phyloP scores from a whole-genome alignment of 2,113 vertebrate species.

The Sinocyclocheilus maitianheensis region DNA sequence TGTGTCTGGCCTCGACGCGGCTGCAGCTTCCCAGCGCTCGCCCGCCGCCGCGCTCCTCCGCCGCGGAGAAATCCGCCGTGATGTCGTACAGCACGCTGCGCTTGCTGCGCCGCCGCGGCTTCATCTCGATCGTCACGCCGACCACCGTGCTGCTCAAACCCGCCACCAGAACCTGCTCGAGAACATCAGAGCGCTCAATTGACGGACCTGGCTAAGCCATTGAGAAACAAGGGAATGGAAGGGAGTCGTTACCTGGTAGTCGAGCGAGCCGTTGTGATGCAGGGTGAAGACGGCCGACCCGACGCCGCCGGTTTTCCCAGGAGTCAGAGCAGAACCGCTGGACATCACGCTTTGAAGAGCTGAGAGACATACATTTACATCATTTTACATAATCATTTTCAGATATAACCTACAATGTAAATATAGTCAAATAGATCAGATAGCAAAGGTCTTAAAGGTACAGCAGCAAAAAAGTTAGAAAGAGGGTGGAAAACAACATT shows the following conservation, averaged over 20 bases:
- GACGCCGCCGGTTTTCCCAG: conserved; percentile 87
- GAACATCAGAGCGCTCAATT: neutral
- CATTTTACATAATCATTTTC: no score
- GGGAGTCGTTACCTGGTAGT: conserved; percentile 82
- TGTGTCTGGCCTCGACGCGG: conserved; percentile 83
- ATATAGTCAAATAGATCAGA: no score
- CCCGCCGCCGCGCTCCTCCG: conserved; percentile 68
- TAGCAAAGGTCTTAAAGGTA: no score
- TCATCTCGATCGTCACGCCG: conserved; percentile 89
- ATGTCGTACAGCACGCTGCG: conserved; percentile 86
- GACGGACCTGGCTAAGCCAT: neutral
- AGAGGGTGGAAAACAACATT: no score
- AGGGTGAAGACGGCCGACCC: conserved; percentile 86
- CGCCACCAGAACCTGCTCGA: conserved; percentile 84
- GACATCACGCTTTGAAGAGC: conserved; percentile 94
- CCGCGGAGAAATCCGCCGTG: conserved; percentile 67
- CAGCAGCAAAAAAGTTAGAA: no score
- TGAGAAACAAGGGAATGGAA: neutral
- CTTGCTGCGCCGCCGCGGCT: conserved; percentile 87
- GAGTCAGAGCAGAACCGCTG: conserved; percentile 83
- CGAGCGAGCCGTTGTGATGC: conserved; percentile 89
- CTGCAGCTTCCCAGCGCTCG: conserved; percentile 80
- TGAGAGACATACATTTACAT: conserved; percentile 53
- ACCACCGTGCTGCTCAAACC: conserved; percentile 83
- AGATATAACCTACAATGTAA: no score